Conservation (phyloP, 2,113 vertebrate species). For the Platysternon megacephalum region DNA sequence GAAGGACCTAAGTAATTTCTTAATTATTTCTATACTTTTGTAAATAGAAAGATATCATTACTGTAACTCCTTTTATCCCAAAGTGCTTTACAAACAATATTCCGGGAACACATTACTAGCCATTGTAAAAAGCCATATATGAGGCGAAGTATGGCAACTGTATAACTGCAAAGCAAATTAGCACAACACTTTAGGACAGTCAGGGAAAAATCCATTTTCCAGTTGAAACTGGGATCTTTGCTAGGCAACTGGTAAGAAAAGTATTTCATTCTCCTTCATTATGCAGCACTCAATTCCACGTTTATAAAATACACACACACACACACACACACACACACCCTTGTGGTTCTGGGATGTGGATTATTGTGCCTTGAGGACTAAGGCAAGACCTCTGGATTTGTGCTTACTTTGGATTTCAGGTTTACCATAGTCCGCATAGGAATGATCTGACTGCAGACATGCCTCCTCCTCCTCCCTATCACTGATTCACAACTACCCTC, state of each 20-base stretch:
- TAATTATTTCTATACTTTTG: background rate
- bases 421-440: background rate
- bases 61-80: background rate
- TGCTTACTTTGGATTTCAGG: rapidly evolving
- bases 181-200: background rate
- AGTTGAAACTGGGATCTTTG: rapidly evolving
- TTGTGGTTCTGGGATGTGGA: background rate
- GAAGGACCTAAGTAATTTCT: background rate
- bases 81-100: background rate
- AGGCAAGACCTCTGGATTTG: background rate
- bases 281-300: background rate
- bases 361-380: rapidly evolving
- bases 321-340: rapidly evolving
- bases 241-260: background rate
- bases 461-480: rapidly evolving
- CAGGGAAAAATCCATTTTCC: background rate
- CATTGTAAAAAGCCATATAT: background rate
- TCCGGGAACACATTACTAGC: background rate
- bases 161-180: background rate
- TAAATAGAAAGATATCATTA: background rate
- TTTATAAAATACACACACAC: rapidly evolving
- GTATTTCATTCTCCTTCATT: background rate
- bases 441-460: rapidly evolving
- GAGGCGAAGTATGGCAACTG: background rate
- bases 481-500: rapidly evolving